phyloP scores from a whole-genome alignment of 2,797 vertebrate species.

The Eurystomus glaucurus region DNA sequence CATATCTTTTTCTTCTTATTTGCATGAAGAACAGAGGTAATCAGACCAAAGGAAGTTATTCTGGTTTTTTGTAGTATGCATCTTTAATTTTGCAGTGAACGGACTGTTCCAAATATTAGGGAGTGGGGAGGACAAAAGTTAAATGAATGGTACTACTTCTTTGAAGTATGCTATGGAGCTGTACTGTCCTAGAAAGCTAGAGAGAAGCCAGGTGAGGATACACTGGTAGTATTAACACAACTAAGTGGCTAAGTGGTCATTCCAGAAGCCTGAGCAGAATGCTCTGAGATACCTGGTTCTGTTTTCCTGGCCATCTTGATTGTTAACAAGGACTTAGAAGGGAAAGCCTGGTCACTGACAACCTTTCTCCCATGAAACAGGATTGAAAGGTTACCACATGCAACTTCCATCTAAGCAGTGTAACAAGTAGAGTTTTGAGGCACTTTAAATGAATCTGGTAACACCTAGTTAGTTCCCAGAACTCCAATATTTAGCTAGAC shows the following conservation, averaged over 20 bases:
- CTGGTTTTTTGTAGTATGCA: fast-evolving
- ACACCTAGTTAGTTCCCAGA: not conserved
- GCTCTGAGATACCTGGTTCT: not conserved
- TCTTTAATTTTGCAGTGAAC: not conserved
- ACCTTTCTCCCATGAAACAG: fast-evolving
- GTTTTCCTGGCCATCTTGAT: not conserved
- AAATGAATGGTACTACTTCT: not conserved
- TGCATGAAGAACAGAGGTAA: not conserved
- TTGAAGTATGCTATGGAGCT: not conserved
- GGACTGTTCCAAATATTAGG: not conserved
- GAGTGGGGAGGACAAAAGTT: not conserved
- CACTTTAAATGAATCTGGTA: not conserved
- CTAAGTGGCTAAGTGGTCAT: fast-evolving
- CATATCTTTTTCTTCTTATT: not conserved
- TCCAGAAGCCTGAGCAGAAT: not conserved
- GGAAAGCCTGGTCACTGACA: not conserved
- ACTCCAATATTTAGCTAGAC: not conserved
- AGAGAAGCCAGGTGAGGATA: not conserved
- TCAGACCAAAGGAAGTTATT: not conserved
- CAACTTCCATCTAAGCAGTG: not conserved
- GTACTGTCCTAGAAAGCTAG: not conserved
- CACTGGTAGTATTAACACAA: fast-evolving
- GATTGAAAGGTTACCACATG: not conserved
- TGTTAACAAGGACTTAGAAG: not conserved
- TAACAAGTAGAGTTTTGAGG: not conserved